A percentile compares a stretch with the other conserved stretches of the same genome.
These are phyloP conservation scores for Steinernema scapterisci DNA, from an alignment of 2,888 invertebrate species.

Conservation along the genomic window DNA sequence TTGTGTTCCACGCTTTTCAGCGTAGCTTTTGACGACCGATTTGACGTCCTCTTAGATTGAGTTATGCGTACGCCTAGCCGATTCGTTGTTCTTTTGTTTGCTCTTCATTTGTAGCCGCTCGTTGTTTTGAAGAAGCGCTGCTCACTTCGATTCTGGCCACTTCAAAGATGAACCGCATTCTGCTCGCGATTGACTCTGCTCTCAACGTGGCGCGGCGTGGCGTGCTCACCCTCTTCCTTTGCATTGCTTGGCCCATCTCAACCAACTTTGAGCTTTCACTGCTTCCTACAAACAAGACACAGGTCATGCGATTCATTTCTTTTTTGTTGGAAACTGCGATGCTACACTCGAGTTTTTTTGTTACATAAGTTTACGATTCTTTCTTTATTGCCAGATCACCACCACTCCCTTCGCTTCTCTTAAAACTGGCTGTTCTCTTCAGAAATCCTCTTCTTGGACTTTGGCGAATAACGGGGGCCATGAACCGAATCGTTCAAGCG, in stretches of 20 bases:
- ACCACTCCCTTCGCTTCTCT: too few relatives aligned
- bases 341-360: too few relatives aligned
- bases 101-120: constrained; percentile 20
- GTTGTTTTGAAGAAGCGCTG: constrained; percentile 31
- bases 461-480: constrained; percentile 13
- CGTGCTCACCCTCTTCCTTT: neutral
- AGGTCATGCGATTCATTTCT: too few relatives aligned
- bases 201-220: neutral
- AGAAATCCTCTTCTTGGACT: constrained; percentile 8
- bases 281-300: too few relatives aligned
- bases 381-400: too few relatives aligned
- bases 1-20: neutral
- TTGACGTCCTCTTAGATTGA: neutral
- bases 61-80: neutral
- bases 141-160: constrained; percentile 17
- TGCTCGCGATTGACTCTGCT: constrained; percentile 3
- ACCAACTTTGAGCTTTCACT: neutral
- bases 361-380: too few relatives aligned
- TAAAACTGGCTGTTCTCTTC: neutral
- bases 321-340: too few relatives aligned
- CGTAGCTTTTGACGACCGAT: neutral
- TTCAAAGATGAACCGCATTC: constrained; percentile 22
- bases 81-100: constrained; percentile 18
- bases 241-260: neutral
- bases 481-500: neutral